A percentile compares a stretch with the other conserved stretches of the same genome.
These are phyloP conservation scores for Muscidifurax raptorellus DNA, from an alignment of 1,140 invertebrate genomes.

Conservation along the genomic window DNA sequence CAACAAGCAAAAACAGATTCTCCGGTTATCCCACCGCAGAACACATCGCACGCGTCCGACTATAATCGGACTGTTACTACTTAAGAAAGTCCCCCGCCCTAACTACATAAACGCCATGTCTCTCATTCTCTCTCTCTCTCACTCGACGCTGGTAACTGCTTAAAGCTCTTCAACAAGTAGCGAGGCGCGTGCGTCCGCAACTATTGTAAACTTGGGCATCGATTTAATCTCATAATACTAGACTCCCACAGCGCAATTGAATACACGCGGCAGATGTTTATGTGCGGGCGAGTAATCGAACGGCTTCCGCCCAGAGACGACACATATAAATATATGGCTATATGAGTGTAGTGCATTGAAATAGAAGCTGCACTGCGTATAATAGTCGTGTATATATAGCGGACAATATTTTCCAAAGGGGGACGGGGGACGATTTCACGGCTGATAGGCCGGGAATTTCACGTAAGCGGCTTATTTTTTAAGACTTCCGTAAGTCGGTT, in stretches of 20 bases:
- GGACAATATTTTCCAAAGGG: neutral
- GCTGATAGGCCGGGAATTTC: conserved; percentile 23
- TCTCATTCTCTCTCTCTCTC: neutral
- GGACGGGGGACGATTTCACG: conserved; percentile 4
- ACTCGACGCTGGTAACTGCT: neutral
- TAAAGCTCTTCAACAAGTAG: conserved; percentile 38
- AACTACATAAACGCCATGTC: neutral
- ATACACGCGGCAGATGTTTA: neutral
- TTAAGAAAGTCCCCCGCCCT: neutral
- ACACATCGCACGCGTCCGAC: neutral
- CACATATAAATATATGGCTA: too few relatives aligned
- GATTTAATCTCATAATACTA: conserved; percentile 24
- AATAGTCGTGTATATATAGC: too few relatives aligned
- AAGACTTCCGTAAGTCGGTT: conserved; percentile 36
- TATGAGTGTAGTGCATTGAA: too few relatives aligned
- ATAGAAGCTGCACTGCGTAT: neutral
- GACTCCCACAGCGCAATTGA: neutral
- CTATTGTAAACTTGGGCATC: neutral
- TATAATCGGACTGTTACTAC: neutral
- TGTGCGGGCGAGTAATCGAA: neutral
- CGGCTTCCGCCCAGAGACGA: neutral
- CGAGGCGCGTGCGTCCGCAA: neutral
- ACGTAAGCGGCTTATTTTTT: conserved; percentile 29
- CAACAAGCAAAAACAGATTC: conserved; percentile 55
- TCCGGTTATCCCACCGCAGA: neutral